Conservation (phyloP, 2,113 vertebrate species). For the Rhagologus leucostigma region DNA sequence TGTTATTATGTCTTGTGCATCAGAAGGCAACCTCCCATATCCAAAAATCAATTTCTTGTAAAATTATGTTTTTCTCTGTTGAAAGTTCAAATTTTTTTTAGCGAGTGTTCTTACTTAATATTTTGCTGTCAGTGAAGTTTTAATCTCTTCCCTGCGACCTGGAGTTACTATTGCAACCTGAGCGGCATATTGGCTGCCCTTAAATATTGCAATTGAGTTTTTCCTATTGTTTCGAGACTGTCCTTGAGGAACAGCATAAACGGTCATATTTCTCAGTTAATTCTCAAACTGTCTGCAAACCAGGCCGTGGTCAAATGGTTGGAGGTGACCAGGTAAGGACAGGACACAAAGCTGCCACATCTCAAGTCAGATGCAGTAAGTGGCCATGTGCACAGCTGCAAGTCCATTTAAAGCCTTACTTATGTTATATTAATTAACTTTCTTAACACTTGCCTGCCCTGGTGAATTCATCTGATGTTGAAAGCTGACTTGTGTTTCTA, state of each 20-base stretch:
- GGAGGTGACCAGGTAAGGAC: neutral
- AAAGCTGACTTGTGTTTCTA: neutral
- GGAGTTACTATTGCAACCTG: neutral
- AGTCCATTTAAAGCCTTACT: neutral
- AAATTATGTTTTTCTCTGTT: neutral
- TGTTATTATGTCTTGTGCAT: neutral
- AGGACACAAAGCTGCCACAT: neutral
- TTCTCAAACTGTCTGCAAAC: neutral
- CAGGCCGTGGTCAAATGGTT: accelerated
- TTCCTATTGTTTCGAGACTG: neutral
- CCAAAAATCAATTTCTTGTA: neutral
- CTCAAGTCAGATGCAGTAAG: neutral
- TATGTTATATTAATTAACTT: neutral
- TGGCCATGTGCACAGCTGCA: neutral
- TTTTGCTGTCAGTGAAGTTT: neutral
- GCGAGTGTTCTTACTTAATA: neutral
- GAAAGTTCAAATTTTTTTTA: neutral
- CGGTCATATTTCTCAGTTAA: neutral
- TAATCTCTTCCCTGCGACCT: neutral
- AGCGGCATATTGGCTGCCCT: neutral
- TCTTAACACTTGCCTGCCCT: neutral
- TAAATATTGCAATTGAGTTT: neutral
- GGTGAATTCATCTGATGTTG: neutral
- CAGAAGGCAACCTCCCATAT: neutral
- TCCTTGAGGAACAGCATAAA: neutral